Percentiles rank a stretch among this genome's conserved stretches.
phyloP scores from a whole-genome alignment of 1,140 invertebrate species.

The Musca domestica region DNA sequence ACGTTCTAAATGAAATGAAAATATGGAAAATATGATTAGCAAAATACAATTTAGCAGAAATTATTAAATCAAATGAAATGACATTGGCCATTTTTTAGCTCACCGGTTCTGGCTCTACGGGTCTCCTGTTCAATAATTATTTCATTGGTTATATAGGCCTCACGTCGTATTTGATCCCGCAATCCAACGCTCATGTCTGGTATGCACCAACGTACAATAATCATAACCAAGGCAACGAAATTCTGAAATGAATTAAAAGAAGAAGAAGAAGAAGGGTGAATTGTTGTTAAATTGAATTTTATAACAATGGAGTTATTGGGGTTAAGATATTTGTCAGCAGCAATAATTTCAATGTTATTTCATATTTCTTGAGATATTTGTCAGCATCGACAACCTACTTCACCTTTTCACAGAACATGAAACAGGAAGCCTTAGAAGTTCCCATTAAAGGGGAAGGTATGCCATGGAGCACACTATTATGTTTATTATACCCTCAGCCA shows the following conservation, averaged over 20 bases:
- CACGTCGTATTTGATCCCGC: slow-evolving; percentile 75
- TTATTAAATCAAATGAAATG: neutral
- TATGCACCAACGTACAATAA: slow-evolving; percentile 80
- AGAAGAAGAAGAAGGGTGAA: slow-evolving; percentile 24
- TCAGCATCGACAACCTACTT: no score
- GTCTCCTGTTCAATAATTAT: slow-evolving; percentile 83
- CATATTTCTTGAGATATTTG: no score
- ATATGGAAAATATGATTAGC: neutral
- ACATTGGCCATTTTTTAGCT: neutral
- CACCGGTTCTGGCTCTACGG: slow-evolving; percentile 57
- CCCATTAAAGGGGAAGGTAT: no score
- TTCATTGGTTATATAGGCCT: slow-evolving; percentile 85
- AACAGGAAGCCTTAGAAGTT: no score
- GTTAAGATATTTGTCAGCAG: neutral
- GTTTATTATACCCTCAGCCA: no score
- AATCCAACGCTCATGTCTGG: slow-evolving; percentile 80
- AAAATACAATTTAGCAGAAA: neutral
- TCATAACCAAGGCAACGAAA: slow-evolving; percentile 78
- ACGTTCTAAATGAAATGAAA: slow-evolving; percentile 31
- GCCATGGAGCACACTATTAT: no score
- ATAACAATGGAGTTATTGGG: neutral
- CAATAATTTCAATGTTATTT: slow-evolving; percentile 4
- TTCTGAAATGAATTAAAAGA: slow-evolving; percentile 66
- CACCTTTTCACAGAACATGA: no score
- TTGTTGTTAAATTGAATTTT: neutral